Percentiles rank a stretch among this genome's conserved stretches.
Conservation (phyloP, 2,113 vertebrate genomes). For the Anthoscopus minutus region DNA sequence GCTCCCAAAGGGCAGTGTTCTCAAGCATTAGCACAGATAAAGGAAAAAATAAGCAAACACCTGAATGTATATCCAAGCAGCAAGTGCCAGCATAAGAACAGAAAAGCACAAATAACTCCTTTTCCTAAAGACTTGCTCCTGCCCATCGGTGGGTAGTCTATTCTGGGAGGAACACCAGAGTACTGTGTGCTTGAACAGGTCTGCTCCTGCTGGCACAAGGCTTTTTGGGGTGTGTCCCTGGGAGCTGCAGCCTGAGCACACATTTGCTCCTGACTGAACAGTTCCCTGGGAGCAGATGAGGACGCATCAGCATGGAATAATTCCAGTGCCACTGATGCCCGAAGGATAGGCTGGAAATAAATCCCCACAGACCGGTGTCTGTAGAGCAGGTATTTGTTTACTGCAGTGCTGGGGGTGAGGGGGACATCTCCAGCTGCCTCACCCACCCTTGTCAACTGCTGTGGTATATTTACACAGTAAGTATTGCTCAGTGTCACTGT, state of each 20-base stretch:
- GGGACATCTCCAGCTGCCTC: not conserved
- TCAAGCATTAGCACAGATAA: not conserved
- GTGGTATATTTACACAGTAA: not conserved
- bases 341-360: not conserved
- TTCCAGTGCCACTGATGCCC: not conserved
- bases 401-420: not conserved
- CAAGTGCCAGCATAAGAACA: not conserved
- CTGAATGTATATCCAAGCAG: not conserved
- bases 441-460: not conserved
- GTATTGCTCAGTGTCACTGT: not conserved
- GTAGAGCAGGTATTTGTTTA: not conserved
- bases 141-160: not conserved
- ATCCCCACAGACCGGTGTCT: not conserved
- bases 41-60: not conserved
- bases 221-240: not conserved
- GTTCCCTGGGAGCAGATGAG: not conserved
- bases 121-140: not conserved
- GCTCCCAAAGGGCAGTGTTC: not conserved
- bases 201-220: not conserved
- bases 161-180: not conserved
- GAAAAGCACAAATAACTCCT: not conserved
- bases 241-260: not conserved
- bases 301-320: accelerated
- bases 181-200: not conserved
- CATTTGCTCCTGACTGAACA: not conserved